Evolutionary conservation across 2,888 invertebrate species (phyloP).

Genomic region (Ormyrus rosae): DNA sequence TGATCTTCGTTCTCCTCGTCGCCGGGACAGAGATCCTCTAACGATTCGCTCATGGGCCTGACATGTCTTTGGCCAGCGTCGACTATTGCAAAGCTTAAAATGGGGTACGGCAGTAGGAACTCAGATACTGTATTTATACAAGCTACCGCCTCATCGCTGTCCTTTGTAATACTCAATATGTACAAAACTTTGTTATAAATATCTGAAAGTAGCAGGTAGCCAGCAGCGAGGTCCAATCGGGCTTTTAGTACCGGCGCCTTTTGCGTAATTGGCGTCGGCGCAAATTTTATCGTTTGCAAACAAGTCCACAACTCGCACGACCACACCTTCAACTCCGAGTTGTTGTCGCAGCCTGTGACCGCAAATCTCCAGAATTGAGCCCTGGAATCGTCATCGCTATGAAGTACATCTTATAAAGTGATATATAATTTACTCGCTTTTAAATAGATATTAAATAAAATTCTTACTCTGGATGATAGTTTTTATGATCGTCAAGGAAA

Average conservation of each 20-base stretch:
- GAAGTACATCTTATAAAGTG: neutral
- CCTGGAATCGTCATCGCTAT: constrained; percentile 70
- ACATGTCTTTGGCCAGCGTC: constrained; percentile 81
- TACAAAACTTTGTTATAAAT: constrained; percentile 90
- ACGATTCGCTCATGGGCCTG: constrained; percentile 70
- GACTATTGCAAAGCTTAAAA: constrained; percentile 91
- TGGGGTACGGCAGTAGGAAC: constrained; percentile 90
- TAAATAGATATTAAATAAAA: neutral
- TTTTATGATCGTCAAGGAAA: constrained; percentile 94
- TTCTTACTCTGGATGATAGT: constrained; percentile 86
- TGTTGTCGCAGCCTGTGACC: constrained; percentile 92
- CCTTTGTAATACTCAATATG: constrained; percentile 84
- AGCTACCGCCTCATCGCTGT: constrained; percentile 80
- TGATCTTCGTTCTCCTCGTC: constrained; percentile 79
- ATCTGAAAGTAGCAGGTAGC: constrained; percentile 92
- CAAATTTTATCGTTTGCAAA: constrained; percentile 89
- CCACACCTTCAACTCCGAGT: constrained; percentile 94
- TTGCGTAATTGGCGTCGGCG: constrained; percentile 76
- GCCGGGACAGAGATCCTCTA: constrained; percentile 78
- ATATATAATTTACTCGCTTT: neutral
- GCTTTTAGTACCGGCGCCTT: constrained; percentile 82
- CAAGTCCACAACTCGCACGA: constrained; percentile 97
- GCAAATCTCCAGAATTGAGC: constrained; percentile 96
- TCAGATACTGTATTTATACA: constrained; percentile 88
- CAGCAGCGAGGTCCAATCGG: constrained; percentile 89